phyloP scores from a whole-genome alignment of 2,888 invertebrate species.

The Melangyna quadrimaculata region DNA sequence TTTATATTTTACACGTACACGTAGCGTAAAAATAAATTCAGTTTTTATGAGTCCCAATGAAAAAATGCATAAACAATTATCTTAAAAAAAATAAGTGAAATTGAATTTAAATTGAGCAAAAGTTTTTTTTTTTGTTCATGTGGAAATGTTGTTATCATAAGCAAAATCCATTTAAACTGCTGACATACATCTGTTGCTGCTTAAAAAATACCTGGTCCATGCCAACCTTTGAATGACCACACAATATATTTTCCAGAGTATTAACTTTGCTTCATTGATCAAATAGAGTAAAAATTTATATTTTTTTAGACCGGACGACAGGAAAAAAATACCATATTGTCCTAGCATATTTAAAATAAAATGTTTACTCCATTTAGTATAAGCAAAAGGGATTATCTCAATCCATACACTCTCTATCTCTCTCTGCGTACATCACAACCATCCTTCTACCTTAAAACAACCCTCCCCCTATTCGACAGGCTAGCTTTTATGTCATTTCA shows the following conservation, averaged over 20 bases:
- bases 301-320: neutral
- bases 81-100: slow-evolving; percentile 28
- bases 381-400: slow-evolving; percentile 33
- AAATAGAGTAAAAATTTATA: slow-evolving; percentile 35
- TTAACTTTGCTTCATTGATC: slow-evolving; percentile 50
- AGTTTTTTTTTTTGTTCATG: neutral
- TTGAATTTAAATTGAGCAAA: slow-evolving; percentile 26
- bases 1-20: too few species aligned
- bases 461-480: neutral
- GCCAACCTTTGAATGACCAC: slow-evolving; percentile 3
- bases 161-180: slow-evolving; percentile 39
- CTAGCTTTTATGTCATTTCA: slow-evolving; percentile 61
- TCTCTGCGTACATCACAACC: neutral
- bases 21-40: slow-evolving; percentile 8
- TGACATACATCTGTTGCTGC: slow-evolving; percentile 44
- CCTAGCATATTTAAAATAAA: neutral
- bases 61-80: neutral
- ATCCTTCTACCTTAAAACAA: neutral
- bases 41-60: slow-evolving; percentile 28
- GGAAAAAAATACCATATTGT: neutral
- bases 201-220: slow-evolving; percentile 7
- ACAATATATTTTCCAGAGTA: slow-evolving; percentile 29
- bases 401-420: neutral
- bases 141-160: slow-evolving; percentile 19
- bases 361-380: slow-evolving; percentile 53